A percentile compares a stretch with the other conserved stretches of the same genome.
Evolutionary conservation across 23 tunicate species (phyloP).

Genomic region (Phallusia fumigata): DNA sequence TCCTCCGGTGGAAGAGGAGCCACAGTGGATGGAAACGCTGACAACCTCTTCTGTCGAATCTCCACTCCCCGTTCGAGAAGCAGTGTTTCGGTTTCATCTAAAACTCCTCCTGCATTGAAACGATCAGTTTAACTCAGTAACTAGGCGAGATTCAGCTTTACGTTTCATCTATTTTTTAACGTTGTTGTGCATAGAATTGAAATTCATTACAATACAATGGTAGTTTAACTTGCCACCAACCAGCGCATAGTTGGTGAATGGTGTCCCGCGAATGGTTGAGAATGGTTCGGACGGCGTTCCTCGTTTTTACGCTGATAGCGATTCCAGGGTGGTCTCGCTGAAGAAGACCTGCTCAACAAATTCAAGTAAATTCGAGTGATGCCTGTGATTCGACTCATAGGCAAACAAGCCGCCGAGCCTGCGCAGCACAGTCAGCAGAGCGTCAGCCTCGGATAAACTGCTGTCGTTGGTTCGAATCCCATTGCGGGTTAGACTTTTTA

Average conservation of each 20-base stretch:
- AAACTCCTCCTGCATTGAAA: conserved; percentile 55
- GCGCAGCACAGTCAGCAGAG: too few relatives aligned
- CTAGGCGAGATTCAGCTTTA: too few relatives aligned
- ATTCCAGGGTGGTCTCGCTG: conserved; percentile 88
- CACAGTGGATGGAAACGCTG: conserved; percentile 57
- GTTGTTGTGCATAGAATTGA: too few relatives aligned
- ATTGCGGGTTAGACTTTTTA: too few relatives aligned
- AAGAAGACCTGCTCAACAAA: conserved; percentile 48
- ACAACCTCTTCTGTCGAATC: conserved; percentile 34
- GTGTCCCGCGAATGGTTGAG: conserved; percentile 76
- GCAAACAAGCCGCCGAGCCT: too few relatives aligned
- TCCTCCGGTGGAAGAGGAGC: conserved; percentile 74
- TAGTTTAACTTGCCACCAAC: conserved; percentile 21
- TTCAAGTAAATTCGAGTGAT: too few relatives aligned
- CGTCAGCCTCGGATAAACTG: too few relatives aligned
- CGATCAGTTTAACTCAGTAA: too few relatives aligned
- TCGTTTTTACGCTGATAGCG: conserved; percentile 79
- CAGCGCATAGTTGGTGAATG: conserved; percentile 71
- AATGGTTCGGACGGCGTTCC: conserved; percentile 70
- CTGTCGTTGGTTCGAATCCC: too few relatives aligned
- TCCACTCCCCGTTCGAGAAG: conserved; percentile 72
- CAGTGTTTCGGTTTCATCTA: conserved; percentile 72
- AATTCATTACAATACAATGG: too few relatives aligned
- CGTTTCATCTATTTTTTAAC: too few relatives aligned
- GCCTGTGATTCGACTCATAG: too few relatives aligned